Evolutionary conservation across 2,797 vertebrate genomes (phyloP).

Genomic region (Alca torda): DNA sequence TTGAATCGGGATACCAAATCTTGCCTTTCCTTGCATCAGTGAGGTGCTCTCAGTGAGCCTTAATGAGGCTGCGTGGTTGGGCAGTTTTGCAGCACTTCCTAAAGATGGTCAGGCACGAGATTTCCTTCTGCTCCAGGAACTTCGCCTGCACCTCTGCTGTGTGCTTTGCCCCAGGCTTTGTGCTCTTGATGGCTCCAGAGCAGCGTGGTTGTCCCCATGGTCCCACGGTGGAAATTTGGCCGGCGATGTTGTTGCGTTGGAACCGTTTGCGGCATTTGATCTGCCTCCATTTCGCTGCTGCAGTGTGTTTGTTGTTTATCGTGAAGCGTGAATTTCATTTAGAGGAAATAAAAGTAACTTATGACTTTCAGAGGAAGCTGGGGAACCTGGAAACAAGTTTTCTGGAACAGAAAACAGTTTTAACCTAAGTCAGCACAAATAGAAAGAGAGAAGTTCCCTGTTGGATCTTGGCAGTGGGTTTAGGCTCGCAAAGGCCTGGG

Average conservation of each 20-base stretch:
- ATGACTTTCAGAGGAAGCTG: not conserved
- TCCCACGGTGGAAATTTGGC: not conserved
- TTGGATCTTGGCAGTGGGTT: not conserved
- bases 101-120: not conserved
- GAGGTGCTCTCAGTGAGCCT: not conserved
- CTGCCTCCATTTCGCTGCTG: not conserved
- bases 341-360: conserved; percentile 63
- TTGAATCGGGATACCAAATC: not conserved
- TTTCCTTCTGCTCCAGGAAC: not conserved
- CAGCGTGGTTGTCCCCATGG: not conserved
- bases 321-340: not conserved
- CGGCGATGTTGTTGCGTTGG: not conserved
- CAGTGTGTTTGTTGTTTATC: not conserved
- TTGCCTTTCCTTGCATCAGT: not conserved
- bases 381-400: not conserved
- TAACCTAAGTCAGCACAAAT: not conserved
- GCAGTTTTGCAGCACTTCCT: not conserved
- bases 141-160: not conserved
- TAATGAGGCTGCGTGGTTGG: not conserved
- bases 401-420: conserved; percentile 57
- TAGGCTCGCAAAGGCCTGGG: not conserved
- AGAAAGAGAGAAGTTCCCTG: conserved; percentile 27
- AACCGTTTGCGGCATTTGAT: not conserved
- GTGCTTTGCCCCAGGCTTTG: not conserved
- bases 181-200: not conserved